phyloP scores from a whole-genome alignment of 1,140 invertebrate genomes.

The Thaumetopoea pityocampa region DNA sequence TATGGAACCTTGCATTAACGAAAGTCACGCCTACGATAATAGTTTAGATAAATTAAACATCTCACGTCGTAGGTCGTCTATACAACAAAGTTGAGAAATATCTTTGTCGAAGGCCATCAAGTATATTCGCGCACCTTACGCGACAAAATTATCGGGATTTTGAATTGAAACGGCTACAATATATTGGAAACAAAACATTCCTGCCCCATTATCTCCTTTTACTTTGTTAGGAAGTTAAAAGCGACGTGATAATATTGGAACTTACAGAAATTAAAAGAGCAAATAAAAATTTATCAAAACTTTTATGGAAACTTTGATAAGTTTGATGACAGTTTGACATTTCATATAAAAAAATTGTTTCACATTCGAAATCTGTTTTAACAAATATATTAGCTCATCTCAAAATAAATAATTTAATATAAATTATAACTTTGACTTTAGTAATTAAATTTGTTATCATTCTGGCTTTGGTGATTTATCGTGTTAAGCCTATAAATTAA shows the following conservation, averaged over 20 bases:
- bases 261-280: not conserved
- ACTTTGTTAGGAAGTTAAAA: not conserved
- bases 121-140: slow-evolving; percentile 11
- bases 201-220: too few species aligned
- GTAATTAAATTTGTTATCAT: too few species aligned
- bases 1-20: slow-evolving; percentile 29
- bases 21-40: slow-evolving; percentile 44
- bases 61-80: slow-evolving; percentile 31
- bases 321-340: not conserved
- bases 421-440: too few species aligned
- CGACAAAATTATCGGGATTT: slow-evolving; percentile 1
- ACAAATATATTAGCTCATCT: too few species aligned
- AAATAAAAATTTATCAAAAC: not conserved
- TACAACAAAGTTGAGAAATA: slow-evolving; percentile 49
- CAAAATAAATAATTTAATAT: too few species aligned
- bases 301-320: slow-evolving; percentile 7
- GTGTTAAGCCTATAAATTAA: too few species aligned
- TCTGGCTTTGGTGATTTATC: too few species aligned
- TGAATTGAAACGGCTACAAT: slow-evolving; percentile 5
- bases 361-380: too few species aligned
- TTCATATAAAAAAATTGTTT: too few species aligned
- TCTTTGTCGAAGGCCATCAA: slow-evolving; percentile 42
- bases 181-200: not conserved
- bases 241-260: not conserved
- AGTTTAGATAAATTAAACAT: slow-evolving; percentile 41